Base-by-base conservation (phyloP, 1,140 invertebrate species). In the Drosophila takahashii region DNA sequence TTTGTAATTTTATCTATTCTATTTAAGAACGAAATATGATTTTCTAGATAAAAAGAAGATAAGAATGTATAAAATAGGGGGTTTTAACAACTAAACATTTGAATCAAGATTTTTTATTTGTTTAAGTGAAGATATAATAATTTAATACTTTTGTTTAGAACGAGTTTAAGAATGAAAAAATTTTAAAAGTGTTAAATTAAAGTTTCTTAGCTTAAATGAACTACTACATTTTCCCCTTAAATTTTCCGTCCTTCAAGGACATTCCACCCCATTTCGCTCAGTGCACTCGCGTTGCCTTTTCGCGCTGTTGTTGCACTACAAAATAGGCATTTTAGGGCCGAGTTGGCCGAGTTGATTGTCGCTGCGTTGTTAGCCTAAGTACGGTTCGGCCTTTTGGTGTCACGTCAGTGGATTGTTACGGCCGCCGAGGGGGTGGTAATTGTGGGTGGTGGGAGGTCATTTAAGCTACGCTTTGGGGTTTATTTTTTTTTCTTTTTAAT, bases 361-460 rank as follows among this genome's bases (percentile, higher is more conserved):
- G 60, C 50, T 66, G 58, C 44, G 74, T 62, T 86, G 79, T 79
- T 87, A 47, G 76, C 57, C 60, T 87, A 86, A 86, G 74, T 86
- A 81, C 75, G 78, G 83, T 60, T 73, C 79, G 69, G 79, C 71
- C 67, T 73, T 83, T 87, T 84, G 84, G 84, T 87, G 84, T 87
- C 84, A 89, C 86, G 84, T 79, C 79, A 81, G 56, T 61, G 62
- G 47, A 79, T 70, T 69, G 59, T 73, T 64, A 56, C 39, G 48
- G 73, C 54, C 58, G 41, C 72, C 59, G 54, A 11, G 11, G 26
- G 36, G 41, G 15, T 22, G 15, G 6, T 18, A 15, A 16, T 18
- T 11, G 8, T 5, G 5, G 32, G n/a, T 13, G 48, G 48, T 10
- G 47, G 47, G 7, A 7, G 27, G 26, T 48, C 47, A 29, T 15